Evolutionary conservation across 2,888 invertebrate genomes (phyloP).

Genomic region (Sacculina carcini): DNA sequence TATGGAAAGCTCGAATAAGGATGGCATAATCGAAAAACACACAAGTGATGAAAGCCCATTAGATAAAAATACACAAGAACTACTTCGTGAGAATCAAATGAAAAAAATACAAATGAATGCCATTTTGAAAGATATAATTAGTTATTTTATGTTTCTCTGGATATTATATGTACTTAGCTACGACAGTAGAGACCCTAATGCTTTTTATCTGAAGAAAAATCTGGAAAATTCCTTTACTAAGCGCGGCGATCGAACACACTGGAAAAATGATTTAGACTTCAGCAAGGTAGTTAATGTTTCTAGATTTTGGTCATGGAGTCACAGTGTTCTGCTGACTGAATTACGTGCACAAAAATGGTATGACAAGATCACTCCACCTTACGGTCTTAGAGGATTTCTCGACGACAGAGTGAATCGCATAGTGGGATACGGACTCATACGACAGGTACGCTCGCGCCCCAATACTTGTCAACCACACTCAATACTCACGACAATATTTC

Average conservation of each 20-base stretch:
- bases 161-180: slow-evolving; percentile 23
- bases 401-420: slow-evolving; percentile 25
- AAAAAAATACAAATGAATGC: slow-evolving; percentile 23
- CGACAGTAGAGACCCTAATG: slow-evolving; percentile 18
- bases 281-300: slow-evolving; percentile 18
- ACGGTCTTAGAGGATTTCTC: slow-evolving; percentile 24
- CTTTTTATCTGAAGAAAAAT: slow-evolving; percentile 20
- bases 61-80: slow-evolving; percentile 16
- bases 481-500: slow-evolving; percentile 11
- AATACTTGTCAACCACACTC: slow-evolving; percentile 13
- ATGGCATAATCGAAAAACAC: not conserved
- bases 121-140: slow-evolving; percentile 22
- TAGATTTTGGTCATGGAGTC: slow-evolving; percentile 23
- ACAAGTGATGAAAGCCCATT: slow-evolving; percentile 14
- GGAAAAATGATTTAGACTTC: not conserved
- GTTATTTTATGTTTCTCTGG: slow-evolving; percentile 23
- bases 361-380: slow-evolving; percentile 22
- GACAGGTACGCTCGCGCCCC: slow-evolving; percentile 21
- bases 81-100: slow-evolving; percentile 18
- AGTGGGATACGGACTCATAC: slow-evolving; percentile 26
- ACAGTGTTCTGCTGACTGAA: slow-evolving; percentile 19
- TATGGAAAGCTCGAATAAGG: not conserved
- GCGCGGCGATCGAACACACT: slow-evolving; percentile 1
- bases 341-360: slow-evolving; percentile 23
- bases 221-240: slow-evolving; percentile 17